Conservation (phyloP, 2,113 vertebrate genomes). For the Festucalex cinctus region DNA sequence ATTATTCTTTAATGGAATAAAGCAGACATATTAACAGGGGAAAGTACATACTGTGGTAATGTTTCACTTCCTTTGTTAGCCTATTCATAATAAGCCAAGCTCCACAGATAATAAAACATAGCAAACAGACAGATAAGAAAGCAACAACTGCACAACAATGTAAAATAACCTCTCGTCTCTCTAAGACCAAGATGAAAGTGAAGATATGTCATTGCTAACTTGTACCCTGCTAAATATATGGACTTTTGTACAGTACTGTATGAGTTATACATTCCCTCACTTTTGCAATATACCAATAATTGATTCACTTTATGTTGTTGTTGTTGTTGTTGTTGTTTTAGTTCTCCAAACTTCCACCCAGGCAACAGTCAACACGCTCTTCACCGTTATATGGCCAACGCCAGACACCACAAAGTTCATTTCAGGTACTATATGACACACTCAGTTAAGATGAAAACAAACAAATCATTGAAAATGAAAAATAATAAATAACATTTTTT, state of each 20-base stretch:
- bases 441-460: neutral
- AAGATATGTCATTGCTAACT: neutral
- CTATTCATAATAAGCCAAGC: too few species aligned
- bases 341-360: conserved; percentile 26
- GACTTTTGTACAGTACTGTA: neutral
- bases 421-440: conserved; percentile 19
- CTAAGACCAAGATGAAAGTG: too few species aligned
- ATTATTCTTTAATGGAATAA: too few species aligned
- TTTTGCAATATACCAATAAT: neutral
- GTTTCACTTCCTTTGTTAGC: too few species aligned
- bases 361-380: conserved; percentile 1
- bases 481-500: neutral
- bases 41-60: too few species aligned
- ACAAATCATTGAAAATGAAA: neutral
- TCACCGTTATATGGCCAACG: conserved; percentile 6
- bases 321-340: conserved; percentile 8
- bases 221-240: neutral
- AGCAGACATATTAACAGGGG: too few species aligned
- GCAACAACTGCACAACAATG: too few species aligned
- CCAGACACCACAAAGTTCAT: neutral
- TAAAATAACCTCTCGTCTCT: too few species aligned
- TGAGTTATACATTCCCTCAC: neutral
- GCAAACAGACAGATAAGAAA: too few species aligned
- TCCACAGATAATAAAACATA: too few species aligned
- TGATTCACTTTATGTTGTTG: neutral